Base-by-base conservation (phyloP, 2,113 vertebrate species). In the Melospiza melodia region DNA sequence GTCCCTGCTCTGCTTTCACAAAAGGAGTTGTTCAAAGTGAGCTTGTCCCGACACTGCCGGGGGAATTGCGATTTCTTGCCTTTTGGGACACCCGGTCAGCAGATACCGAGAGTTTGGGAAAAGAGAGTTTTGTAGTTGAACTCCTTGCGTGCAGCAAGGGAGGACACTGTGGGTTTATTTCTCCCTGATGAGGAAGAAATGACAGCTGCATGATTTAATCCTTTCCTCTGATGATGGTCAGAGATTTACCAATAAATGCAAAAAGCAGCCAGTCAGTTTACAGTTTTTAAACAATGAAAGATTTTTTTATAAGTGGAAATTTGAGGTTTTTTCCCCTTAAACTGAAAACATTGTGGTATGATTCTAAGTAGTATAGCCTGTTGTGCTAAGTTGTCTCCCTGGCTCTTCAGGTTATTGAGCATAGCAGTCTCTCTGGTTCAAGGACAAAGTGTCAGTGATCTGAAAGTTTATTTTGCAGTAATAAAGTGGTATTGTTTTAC, bases 241-340 rank as follows among this genome's bases (percentile, higher is more conserved):
- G 58, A 59, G 33, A 14, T 80, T 89, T 85, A 72, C 35, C 44
- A 52, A 48, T 41, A 89, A 80, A 68, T 24, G 23, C 54, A 72
- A 43, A 80, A 76, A 51, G 41, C 1, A 0, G 25, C 28, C 9
- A 57, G 13, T 69, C 7, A 5, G 18, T 75, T 93, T 69, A 21
- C 31, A 22, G 33, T 49, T 88, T 81, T 68, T 84, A 81, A 95
- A 84, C 58, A 86, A 68, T 6, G 39, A 44, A 86, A 73, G 22
- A 22, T 30, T 41, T 87, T 67, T 1, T 18, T 76, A 33, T 63
- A 90, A 92, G 22, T 52, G 35, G 68, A 89, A 89, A 81, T 46
- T 46, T 20, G 5, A 5, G 9, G 1, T 0, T 1, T 28, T n/a
- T 51, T 37, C 4, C 9, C 48, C 61, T 88, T 58, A 37, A 55